Conservation (phyloP, 2,113 vertebrate species). For the Bungarus multicinctus region DNA sequence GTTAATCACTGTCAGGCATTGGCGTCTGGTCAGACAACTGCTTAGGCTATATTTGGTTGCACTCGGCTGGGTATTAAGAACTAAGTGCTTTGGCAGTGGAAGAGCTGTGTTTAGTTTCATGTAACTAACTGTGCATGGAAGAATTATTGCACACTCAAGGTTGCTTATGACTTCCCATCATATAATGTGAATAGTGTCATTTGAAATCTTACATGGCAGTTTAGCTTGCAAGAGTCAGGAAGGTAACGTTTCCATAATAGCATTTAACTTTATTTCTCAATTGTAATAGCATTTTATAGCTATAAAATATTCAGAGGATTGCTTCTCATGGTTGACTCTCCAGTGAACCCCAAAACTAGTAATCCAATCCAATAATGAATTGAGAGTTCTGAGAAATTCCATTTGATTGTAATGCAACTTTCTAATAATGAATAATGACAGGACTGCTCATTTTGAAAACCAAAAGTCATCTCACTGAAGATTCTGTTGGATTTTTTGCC, state of each 20-base stretch:
- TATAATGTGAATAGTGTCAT: conserved; percentile 29
- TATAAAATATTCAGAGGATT: neutral
- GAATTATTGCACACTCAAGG: conserved; percentile 50
- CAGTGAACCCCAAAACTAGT: neutral
- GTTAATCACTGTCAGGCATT: conserved; percentile 36
- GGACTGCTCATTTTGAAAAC: neutral
- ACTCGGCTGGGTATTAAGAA: conserved; percentile 27
- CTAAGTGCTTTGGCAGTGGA: conserved; percentile 12
- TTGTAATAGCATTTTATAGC: neutral
- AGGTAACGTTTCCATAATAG: conserved; percentile 35
- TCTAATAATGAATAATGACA: neutral
- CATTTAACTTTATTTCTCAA: conserved; percentile 30
- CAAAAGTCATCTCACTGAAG: neutral
- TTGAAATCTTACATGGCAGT: conserved; percentile 38
- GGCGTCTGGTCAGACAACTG: conserved; percentile 30
- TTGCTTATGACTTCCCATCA: conserved; percentile 33
- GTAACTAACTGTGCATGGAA: conserved; percentile 37
- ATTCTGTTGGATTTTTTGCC: neutral
- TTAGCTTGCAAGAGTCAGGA: conserved; percentile 36
- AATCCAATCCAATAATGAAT: neutral
- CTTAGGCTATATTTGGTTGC: conserved; percentile 16
- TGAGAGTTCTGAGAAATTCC: neutral
- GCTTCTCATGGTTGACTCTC: neutral
- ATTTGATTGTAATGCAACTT: neutral
- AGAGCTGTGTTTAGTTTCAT: conserved; percentile 27